Percentiles rank a stretch among this genome's conserved stretches.
These are phyloP conservation scores for Platorchestia sp. DNA, from an alignment of 1,140 invertebrate species.

Conservation along the genomic window DNA sequence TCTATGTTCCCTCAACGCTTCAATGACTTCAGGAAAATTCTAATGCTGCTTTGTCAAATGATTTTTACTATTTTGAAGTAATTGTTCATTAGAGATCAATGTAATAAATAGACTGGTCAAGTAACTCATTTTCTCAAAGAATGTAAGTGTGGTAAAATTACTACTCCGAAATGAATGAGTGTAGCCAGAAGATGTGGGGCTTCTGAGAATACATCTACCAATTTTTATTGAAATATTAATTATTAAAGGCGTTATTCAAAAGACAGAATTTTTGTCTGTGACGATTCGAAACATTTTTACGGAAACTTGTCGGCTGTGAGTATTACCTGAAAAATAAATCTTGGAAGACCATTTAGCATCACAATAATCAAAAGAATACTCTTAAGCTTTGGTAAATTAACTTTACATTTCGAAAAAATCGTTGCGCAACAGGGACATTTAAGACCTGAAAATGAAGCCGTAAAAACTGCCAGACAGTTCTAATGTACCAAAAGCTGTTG, in stretches of 20 bases:
- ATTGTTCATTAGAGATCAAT: background rate
- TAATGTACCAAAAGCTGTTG: background rate
- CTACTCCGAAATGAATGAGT: background rate
- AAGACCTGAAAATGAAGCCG: background rate
- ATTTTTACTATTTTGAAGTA: background rate
- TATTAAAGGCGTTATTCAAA: background rate
- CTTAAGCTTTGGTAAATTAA: no score
- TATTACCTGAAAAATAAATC: background rate
- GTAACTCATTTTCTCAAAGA: background rate
- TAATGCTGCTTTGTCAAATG: background rate
- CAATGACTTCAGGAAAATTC: background rate
- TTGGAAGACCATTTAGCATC: background rate
- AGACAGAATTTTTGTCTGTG: background rate
- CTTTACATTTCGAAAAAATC: no score
- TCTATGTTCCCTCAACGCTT: background rate
- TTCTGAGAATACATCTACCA: background rate
- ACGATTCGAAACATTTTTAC: no score
- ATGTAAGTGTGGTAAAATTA: background rate
- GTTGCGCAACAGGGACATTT: background rate
- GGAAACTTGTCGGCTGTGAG: background rate
- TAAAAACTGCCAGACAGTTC: no score
- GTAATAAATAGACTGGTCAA: background rate
- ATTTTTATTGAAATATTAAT: background rate
- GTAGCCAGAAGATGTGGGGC: background rate
- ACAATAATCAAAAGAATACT: no score